Evolutionary conservation across 2,888 invertebrate species (phyloP), one percentile per base, ranked within the genome.

Genomic region (Keiferia lycopersicella): DNA sequence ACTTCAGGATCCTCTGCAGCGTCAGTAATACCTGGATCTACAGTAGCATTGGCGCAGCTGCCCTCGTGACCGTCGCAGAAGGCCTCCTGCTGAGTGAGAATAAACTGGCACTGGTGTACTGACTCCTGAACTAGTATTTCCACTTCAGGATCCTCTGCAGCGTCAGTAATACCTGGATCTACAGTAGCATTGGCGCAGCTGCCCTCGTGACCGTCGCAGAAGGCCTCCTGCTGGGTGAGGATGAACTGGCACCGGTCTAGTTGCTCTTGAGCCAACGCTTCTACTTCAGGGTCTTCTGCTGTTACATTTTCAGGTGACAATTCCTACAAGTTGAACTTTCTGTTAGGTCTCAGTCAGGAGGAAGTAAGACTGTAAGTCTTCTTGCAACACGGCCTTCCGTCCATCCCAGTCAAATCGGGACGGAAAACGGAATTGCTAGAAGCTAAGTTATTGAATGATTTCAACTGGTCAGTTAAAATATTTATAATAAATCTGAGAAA

Each of bases 11-110:
- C 26, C 26, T 26, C 3, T n/a, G n/a, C n/a, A n/a, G n/a, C n/a
- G n/a, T n/a, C n/a, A 26, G 26, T 4, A 14, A 11, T 26, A 45
- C 59, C 87, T 70, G 73, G 69, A 2, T 81, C 65, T 0, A 76
- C 71, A 0, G 76, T 74, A 10, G 68, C 67, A 41, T 81, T 75
- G 8, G 76, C 67, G 60, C 91, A 91, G 53, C 72, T 75, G 4
- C 71, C 72, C 34, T 83, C 83, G 0, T 84, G 84, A 1, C 87
- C 89, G 48, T 91, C 91, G 66, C 91, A 91, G 1, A 90, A 78
- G 14, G 91, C 83, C 69, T 90, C 89, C 64, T 91, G 91, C 73
- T 82, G 81, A 18, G 89, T 84, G 67, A 90, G 73, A 18, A 88
- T 89, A 72, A 80, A 84, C 73, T 87, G 84, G 63, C 91, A 91